Evolutionary conservation across 1,140 invertebrate species (phyloP), one percentile per base, ranked within the genome.

Genomic region (Trinorchestia longiramus): DNA sequence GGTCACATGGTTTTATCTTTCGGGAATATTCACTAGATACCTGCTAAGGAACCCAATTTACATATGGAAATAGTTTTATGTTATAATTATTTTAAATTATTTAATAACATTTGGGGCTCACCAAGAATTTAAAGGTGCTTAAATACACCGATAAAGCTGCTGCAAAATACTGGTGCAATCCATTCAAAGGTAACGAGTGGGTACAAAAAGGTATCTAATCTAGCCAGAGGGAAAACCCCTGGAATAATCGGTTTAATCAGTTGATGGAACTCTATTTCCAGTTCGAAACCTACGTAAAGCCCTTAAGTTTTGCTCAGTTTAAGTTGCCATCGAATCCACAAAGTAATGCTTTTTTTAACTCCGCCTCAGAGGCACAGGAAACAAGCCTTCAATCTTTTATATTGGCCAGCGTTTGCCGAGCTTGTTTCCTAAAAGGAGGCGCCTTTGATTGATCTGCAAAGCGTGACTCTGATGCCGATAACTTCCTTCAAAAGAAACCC

Each of bases 361-460:
- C 62, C 28, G 62, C 11, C 62, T 77, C 62, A 36, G 62, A 36
- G 88, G 88, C 43, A 90, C 41, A 43, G 88, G 43, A 90, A 90
- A 42, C 88, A 90, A 90, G 88, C 88, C 41, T 42, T 90, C 88
- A 90, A 90, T 90, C 88, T 90, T 90, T 90, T 90, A 43, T 90
- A 43, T 90, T 41, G 88, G 43, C 88, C 41, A 41, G 88, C 43
- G 88, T 90, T 90, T 90, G 88, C 88, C 41, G 88, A 90, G 88
- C 88, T 90, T 90, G 88, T 90, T 90, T 90, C 88, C 88, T 90
- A 90, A 90, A 43, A 90, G 88, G 88, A 90, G 88, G 88, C 88
- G 88, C 92, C 92, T 94, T 47, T 94, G 92, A 94, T 94, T 94
- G 92, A 94, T 94, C 92, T 94, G 92, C 92, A 94, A 94, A 47